Evolutionary conservation across 2,113 vertebrate genomes (phyloP), one percentile per base, ranked within the genome.

Genomic region (Lethenteron reissneri): DNA sequence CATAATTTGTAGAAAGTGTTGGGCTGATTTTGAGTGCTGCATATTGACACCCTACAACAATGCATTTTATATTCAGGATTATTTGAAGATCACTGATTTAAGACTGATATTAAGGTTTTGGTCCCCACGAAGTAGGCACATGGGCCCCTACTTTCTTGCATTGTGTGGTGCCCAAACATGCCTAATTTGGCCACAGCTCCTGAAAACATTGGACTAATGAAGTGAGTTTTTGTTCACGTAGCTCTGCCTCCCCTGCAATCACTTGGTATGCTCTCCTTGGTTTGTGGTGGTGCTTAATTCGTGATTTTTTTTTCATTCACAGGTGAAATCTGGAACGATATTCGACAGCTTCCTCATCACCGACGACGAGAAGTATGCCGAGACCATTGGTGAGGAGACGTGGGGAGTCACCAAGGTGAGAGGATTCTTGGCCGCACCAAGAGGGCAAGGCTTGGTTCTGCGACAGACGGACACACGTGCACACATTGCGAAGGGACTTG

Each of bases 291-390:
- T 41, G 6, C 41, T 41, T 41, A 7, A 41, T 19, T 13, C 58
- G 11, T 57, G 10, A 25, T 56, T 41, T 74, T 72, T 70, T 76
- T 73, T 64, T 64, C 76, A 75, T 72, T 78, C 76, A 74, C 60
- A 88, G 84, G 82, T 88, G 58, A 88, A 85, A 76, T 89, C 83
- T 69, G 85, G 85, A 15, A 86, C 82, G 3, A 85, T 88, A 74
- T 89, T 86, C 77, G 84, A 85, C 72, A 84, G 86, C 80, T 90
- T 89, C 77, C 79, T 89, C 59, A 85, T 87, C 75, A 82, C 81
- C 75, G 83, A 81, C 72, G 81, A 87, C 75, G 84, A 83, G 73
- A 80, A 81, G 56, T 78, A 86, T 78, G 85, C 87, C 21, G 84
- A 88, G 75, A 82, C 87, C 72, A 77, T 84, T 57, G 85, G 85